These are phyloP conservation scores for Agrotis segetum DNA, from an alignment of 2,888 invertebrate genomes.

Conservation along the genomic window DNA sequence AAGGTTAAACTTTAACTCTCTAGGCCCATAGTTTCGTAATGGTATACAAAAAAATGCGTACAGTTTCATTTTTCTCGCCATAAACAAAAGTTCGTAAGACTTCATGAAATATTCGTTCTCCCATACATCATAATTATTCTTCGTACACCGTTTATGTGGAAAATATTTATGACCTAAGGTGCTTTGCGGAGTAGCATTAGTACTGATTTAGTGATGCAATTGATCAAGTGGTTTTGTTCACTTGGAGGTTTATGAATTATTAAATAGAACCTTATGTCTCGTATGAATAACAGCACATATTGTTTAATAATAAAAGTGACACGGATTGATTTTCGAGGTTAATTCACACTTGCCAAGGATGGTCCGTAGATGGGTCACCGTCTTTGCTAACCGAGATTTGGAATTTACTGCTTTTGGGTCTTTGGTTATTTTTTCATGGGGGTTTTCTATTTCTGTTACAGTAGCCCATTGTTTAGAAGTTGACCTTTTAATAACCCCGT, in stretches of 20 bases:
- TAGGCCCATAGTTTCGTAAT: background rate
- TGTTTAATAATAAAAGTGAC: too few species aligned
- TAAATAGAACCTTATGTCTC: conserved; percentile 7
- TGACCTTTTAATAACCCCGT: too few species aligned
- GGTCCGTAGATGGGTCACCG: too few species aligned
- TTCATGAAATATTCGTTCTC: conserved; percentile 24
- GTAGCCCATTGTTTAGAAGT: too few species aligned
- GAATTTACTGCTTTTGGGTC: too few species aligned
- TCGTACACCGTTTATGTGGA: conserved; percentile 65
- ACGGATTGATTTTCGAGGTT: too few species aligned
- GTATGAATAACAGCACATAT: background rate
- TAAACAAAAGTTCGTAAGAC: background rate
- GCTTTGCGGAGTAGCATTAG: conserved; percentile 70
- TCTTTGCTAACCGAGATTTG: too few species aligned
- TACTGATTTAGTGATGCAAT: conserved; percentile 81
- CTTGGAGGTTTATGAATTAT: conserved; percentile 51
- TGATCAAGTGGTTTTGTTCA: conserved; percentile 74
- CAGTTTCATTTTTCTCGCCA: background rate
- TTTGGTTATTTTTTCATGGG: too few species aligned
- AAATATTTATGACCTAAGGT: conserved; percentile 55
- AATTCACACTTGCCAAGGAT: too few species aligned
- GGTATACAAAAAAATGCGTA: too few species aligned
- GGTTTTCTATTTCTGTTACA: too few species aligned
- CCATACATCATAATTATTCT: conserved; percentile 50
- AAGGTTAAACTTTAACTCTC: background rate